Conservation (phyloP, 2,797 vertebrate species). For the Gila robusta region DNA sequence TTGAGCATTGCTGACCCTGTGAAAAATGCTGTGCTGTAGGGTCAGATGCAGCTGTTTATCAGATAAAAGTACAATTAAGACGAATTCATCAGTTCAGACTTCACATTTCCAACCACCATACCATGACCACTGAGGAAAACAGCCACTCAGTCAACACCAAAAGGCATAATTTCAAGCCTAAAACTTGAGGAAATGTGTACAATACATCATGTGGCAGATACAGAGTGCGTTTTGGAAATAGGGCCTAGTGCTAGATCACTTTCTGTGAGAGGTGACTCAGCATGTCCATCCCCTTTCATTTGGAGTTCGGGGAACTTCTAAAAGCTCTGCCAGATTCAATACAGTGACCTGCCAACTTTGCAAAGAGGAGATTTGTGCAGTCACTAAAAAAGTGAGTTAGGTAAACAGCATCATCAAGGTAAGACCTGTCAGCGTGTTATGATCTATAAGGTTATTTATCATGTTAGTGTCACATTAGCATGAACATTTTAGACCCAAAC, state of each 20-base stretch:
- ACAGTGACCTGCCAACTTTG: slow-evolving; percentile 23
- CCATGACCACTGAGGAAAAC: slow-evolving; percentile 23
- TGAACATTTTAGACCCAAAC: not conserved
- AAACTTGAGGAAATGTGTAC: not conserved
- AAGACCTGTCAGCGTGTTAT: slow-evolving; percentile 2
- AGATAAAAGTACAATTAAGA: slow-evolving; percentile 10
- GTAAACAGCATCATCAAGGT: slow-evolving; percentile 15
- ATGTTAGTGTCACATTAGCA: not conserved
- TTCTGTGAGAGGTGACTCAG: slow-evolving; percentile 51
- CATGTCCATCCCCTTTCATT: slow-evolving; percentile 42
- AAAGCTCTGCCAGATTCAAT: slow-evolving; percentile 44
- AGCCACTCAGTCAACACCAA: not conserved
- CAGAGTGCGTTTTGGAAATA: slow-evolving; percentile 15
- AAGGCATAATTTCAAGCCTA: not conserved
- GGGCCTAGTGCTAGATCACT: slow-evolving; percentile 1
- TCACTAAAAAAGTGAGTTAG: not conserved
- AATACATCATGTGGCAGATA: slow-evolving; percentile 26
- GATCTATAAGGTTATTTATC: slow-evolving; percentile 23
- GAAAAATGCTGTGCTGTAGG: not conserved
- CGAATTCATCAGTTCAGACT: slow-evolving; percentile 4
- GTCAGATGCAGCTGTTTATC: not conserved
- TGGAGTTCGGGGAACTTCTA: slow-evolving; percentile 30
- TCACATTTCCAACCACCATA: not conserved
- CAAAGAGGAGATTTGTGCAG: not conserved
- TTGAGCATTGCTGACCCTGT: slow-evolving; percentile 33